Base-by-base conservation (phyloP, 2,888 invertebrate genomes). In the Cephus nigrinus region DNA sequence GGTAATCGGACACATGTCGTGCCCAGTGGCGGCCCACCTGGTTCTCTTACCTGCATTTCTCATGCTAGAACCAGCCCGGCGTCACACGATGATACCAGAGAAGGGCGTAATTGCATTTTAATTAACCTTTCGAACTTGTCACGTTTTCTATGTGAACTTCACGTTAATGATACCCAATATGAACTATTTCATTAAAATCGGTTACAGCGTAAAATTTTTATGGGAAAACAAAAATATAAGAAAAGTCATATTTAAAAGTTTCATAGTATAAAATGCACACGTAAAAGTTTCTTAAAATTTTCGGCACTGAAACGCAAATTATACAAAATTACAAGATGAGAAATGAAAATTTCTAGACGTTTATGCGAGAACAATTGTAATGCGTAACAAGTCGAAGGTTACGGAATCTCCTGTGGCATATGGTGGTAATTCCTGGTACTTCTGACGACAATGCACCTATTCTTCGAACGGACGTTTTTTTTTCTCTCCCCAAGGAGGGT, bases 1-100 rank as follows among this genome's bases (percentile, higher is more conserved):
- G 82, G 82, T 85, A 88, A 90, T 90, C 87, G 85, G 82, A 83
- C 85, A 87, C 86, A 90, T 90, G 90, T 87, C 87, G 86, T 82
- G 84, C 77, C 78, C 76, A 81, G 80, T 82, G 82, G 80, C 79
- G 79, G 85, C 84, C 86, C 90, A 91, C 89, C 90, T 90, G 90
- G 88, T 83, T 82, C 82, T 78, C 71, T 82, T 84, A 85, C 84
- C 84, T 85, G 81, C 76, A 81, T 84, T 89, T 88, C 87, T 87
- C 88, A 88, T 89, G 86, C 79, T 80, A 81, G 83, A 80, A 79
- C 55, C 79, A 83, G 85, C 83, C 85, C 82, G 80, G 83, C 78
- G 32, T 75, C 68, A 73, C 80, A 82, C 78, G 79, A 85, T 83
- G 82, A 84, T 86, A 85, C 84, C 36, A 75, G 81, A 74, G 76